Evolutionary conservation across 1,140 invertebrate genomes (phyloP), one percentile per base, ranked within the genome.

Genomic region (Cylas formicarius): DNA sequence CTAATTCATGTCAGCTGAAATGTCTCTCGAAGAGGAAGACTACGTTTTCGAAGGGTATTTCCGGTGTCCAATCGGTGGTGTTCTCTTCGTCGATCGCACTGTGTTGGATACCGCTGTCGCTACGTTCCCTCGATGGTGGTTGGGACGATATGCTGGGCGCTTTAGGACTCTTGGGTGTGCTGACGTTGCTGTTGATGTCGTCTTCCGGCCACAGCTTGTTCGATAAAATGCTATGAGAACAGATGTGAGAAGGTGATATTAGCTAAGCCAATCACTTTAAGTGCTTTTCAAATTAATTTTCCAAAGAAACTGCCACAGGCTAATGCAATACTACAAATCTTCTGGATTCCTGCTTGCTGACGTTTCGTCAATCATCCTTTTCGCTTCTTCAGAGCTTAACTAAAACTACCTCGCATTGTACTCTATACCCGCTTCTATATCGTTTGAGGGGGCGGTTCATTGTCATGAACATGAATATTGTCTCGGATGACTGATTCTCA

Each of bases 31-130:
- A n/a, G n/a, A n/a, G n/a, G n/a, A n/a, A n/a, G n/a, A n/a, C 67
- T 70, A 91, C 88, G 68, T 90, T 90, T 72, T 86, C 84, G 58
- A 93, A 93, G 2, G 88, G 89, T 61, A 90, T 90, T 69, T 92
- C 89, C 0, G 89, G 86, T 14, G 79, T 90, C 87, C 87, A 92
- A 51, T 90, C 85, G 0, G 80, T 77, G 1, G 78, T 82, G 26
- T 74, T 74, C 50, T 88, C 85, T 22, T 89, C 86, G 8, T 89
- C 86, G 0, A 80, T 72, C 11, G 72, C 69, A 24, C 58, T 63
- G 34, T 65, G 61, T 36, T 66, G 62, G 18, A 65, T 65, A 4
- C 61, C 62, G 38, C 61, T 65, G 35, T 66, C 64, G 26, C 60
- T 63, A 18, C 60, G 45, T 37, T 63, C 64, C 14, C 60, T 51